Evolutionary conservation across 2,888 invertebrate species (phyloP), one percentile per base, ranked within the genome.

Genomic region (Rhyacophila evoluta): DNA sequence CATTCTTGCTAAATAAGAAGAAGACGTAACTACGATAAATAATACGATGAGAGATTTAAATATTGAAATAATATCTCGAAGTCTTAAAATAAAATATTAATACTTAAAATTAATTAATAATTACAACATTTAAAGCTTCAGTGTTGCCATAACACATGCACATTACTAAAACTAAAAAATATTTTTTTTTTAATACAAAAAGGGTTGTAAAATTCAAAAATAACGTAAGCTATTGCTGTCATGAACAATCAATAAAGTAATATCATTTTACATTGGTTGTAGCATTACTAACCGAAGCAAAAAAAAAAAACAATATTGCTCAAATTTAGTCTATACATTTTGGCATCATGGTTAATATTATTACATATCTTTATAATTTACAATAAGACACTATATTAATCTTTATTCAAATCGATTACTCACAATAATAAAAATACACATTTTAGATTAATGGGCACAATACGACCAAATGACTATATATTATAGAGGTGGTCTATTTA

Each of bases 41-140:
- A 55, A 55, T 55, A 55, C 55, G 10, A 25, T n/a, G 12, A 39
- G 25, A 55, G 10, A 39, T 15, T 39, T 39, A 39, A 39, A 39
- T 39, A 39, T 15, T 39, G 39, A 39, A 39, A 55, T 15, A 55
- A 10, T 55, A 19, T 55, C 15, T 25, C 19, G 19, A 19, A 55
- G 10, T 55, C 55, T 55, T 55, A 55, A 55, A 55, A 55, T 19
- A 19, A 55, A 55, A 55, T 55, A 55, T 55, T 55, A 55, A 19
- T 55, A 10, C 55, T 55, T 55, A 55, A 55, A 55, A 25, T 55
- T 55, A 55, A 55, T 55, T 55, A 55, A 55, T 55, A 55, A 55
- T 55, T 55, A 55, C 55, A 10, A 55, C 55, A 55, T 55, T 55
- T 55, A 55, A 55, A 55, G 55, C 55, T 55, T 55, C 55, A 25